Base-by-base conservation (phyloP, 1,140 invertebrate species). In the Trichoplusia ni region DNA sequence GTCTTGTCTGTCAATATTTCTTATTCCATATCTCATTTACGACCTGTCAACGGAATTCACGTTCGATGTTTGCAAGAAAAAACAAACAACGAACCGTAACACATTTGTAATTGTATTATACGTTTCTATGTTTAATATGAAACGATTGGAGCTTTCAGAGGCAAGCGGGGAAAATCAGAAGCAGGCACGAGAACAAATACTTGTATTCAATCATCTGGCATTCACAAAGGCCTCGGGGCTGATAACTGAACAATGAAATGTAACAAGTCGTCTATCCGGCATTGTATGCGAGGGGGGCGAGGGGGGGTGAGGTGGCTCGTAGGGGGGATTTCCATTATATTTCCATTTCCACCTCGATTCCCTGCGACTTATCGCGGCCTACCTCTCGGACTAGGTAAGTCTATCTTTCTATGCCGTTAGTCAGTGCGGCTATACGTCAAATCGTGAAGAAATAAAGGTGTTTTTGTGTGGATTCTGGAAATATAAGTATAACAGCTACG, bases 201-300 rank as follows among this genome's bases (percentile, higher is more conserved):
- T 80, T 76, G 79, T 88, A 89, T 88, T 90, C 88, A 89, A 90
- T 90, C 88, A 90, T 90, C 86, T 65, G 71, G 73, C 77, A 70
- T 77, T 73, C 86, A 90, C 88, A 90, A 90, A 89, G 75, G 88
- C 88, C 84, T 80, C 67, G 70, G 73, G 77, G 65, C 86, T 89
- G 88, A 90, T 90, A 90, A 84, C 84, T 85, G 86, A 86, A 90
- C 88, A 90, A 89, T 90, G 86, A 90, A 90, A 90, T 87, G 87
- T 89, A 89, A 89, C 86, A 84, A 89, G 84, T 86, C 87, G 84
- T 86, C 81, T 81, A 84, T 86, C 80, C 81, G 74, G 79, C 82
- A 90, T 90, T 90, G 87, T 90, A 69, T 79, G 79, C 73, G 71
- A 71, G 68, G 69, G 64, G 75, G 73, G 79, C 73, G 71, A 71